Conservation (phyloP, 2,113 vertebrate genomes). For the Bubo scandiacus region DNA sequence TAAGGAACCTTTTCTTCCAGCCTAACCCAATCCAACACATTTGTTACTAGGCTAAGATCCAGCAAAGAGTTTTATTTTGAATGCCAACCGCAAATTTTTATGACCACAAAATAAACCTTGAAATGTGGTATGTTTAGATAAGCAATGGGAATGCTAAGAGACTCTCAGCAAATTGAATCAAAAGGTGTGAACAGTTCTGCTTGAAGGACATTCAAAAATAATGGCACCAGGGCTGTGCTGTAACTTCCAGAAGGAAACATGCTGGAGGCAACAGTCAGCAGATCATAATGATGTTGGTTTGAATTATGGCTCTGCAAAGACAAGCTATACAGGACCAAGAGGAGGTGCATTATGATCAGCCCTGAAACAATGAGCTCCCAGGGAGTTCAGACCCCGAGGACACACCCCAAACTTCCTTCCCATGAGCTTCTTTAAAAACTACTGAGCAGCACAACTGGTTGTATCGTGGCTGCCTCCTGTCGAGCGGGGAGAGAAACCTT, state of each 20-base stretch:
- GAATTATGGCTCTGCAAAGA: background rate
- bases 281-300: background rate
- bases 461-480: background rate
- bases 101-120: conserved; percentile 39
- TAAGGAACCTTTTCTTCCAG: background rate
- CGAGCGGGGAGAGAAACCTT: background rate
- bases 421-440: background rate
- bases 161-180: background rate
- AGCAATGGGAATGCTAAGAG: background rate
- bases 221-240: background rate
- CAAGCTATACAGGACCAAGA: background rate
- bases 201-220: conserved; percentile 15
- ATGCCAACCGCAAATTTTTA: conserved; percentile 38
- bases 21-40: background rate
- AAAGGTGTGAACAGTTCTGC: conserved; percentile 30
- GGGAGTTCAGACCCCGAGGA: background rate
- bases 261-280: background rate
- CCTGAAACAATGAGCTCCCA: background rate
- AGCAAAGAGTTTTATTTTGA: background rate
- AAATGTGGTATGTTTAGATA: conserved; percentile 35
- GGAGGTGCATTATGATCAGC: background rate
- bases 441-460: background rate
- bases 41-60: conserved; percentile 21
- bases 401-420: background rate
- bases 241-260: background rate